phyloP scores from a whole-genome alignment of 1,140 invertebrate species.

The Sitobion miscanthi region DNA sequence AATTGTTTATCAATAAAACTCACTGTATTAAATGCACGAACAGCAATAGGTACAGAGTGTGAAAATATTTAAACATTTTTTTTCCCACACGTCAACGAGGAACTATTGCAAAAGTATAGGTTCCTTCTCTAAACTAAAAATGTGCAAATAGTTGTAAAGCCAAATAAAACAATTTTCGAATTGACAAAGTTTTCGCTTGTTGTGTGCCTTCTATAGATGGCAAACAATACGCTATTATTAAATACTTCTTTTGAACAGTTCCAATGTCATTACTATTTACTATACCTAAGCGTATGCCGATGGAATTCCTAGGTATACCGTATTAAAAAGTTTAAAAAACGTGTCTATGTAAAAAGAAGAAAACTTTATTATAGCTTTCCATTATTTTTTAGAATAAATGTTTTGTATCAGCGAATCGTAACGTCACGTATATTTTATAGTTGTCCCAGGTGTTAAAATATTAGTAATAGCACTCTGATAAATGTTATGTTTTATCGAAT shows the following conservation, averaged over 20 bases:
- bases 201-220: background rate
- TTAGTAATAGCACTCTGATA: background rate
- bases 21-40: background rate
- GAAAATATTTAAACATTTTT: background rate
- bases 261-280: background rate
- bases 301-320: background rate
- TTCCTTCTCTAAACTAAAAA: background rate
- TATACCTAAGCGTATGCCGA: background rate
- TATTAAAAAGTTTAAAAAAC: background rate
- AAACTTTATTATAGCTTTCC: background rate
- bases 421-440: background rate
- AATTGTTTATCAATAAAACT: too few relatives aligned
- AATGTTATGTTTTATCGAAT: background rate
- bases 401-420: background rate
- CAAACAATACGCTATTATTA: background rate
- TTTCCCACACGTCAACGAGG: background rate
- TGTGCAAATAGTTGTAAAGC: background rate
- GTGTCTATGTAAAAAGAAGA: background rate
- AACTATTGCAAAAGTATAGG: background rate
- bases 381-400: background rate
- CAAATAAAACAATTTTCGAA: slow-evolving; percentile 18
- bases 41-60: background rate
- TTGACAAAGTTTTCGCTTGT: background rate
- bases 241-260: background rate
- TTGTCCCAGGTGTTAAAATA: background rate